Evolutionary conservation across 2,888 invertebrate genomes (phyloP), one percentile per base, ranked within the genome.

Genomic region (Lymantria dispar): DNA sequence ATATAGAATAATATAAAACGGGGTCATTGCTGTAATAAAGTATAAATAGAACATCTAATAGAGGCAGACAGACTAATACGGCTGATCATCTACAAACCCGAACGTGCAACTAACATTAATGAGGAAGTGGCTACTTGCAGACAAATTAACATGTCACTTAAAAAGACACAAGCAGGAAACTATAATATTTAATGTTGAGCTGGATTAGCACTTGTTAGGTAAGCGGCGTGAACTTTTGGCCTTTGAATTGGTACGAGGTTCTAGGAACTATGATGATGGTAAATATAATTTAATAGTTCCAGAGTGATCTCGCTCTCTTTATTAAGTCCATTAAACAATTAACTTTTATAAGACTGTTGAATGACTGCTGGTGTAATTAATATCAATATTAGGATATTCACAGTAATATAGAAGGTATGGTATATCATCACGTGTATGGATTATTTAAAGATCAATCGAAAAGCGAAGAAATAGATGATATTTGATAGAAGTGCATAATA

Each of bases 111-210:
- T 84, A 87, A 78, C 77, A 60, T 80, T 90, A 89, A 91, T 90
- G 85, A 91, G 91, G 91, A 91, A 86, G 87, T 85, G 66, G 62
- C 83, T 89, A 87, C 89, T 90, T 91, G 85, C 75, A 71, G 68
- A 77, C 75, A 78, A 85, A 87, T 87, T 87, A 86, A 86, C 80
- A 84, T 80, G 82, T 84, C 87, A 84, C 82, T 87, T 83, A 74
- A 86, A 87, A 85, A 80, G 75, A 72, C 74, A 75, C 77, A 70
- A 78, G 74, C 87, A 85, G 87, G 87, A 87, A 87, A 81, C 78
- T 69, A 82, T 77, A 74, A 82, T 87, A 81, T 83, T 84, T 85
- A 86, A 83, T 76, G 79, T 78, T 83, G 80, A 77, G 74, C 85
- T 87, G 83, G 86, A 88, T 88, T 86, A 83, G 74, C 64, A 72